A percentile compares a stretch with the other conserved stretches of the same genome.
Evolutionary conservation across 2,888 invertebrate species (phyloP).

Genomic region (Polymixis lichenea): DNA sequence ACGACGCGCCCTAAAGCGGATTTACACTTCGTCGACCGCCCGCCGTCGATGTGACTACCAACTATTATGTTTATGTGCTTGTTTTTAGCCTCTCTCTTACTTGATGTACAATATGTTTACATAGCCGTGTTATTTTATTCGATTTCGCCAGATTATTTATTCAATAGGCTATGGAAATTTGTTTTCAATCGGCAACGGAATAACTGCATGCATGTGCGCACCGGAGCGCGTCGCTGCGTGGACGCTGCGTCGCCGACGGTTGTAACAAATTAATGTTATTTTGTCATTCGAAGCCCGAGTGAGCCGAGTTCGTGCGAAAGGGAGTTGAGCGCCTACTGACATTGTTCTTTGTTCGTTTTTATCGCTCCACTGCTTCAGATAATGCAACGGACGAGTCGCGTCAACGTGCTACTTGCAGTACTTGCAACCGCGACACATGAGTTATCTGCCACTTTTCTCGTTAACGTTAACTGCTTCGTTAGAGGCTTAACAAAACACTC

Average conservation of each 20-base stretch:
- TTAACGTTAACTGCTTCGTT: constrained; percentile 83
- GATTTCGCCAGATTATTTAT: constrained; percentile 85
- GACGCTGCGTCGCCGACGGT: constrained; percentile 74
- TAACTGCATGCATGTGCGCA: constrained; percentile 80
- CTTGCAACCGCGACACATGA: constrained; percentile 78
- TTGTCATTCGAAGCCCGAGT: constrained; percentile 84
- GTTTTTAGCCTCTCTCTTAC: constrained; percentile 63
- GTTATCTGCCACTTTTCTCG: constrained; percentile 88
- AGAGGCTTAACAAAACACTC: constrained; percentile 78
- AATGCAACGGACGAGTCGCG: constrained; percentile 80
- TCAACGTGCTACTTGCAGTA: constrained; percentile 75
- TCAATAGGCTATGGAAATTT: constrained; percentile 82
- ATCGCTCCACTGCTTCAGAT: constrained; percentile 88
- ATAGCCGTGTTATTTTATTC: constrained; percentile 74
- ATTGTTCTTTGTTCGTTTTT: constrained; percentile 90
- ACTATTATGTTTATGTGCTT: constrained; percentile 59
- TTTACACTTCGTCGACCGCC: constrained; percentile 77
- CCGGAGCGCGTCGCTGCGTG: constrained; percentile 76
- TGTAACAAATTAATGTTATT: constrained; percentile 83
- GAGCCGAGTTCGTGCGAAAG: constrained; percentile 86
- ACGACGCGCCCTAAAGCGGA: constrained; percentile 79
- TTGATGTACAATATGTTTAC: constrained; percentile 63
- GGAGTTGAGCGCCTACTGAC: constrained; percentile 86
- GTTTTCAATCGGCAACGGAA: constrained; percentile 78
- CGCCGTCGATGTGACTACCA: constrained; percentile 54